phyloP scores from a whole-genome alignment of 1,140 invertebrate genomes.

The Drosophila sp. region DNA sequence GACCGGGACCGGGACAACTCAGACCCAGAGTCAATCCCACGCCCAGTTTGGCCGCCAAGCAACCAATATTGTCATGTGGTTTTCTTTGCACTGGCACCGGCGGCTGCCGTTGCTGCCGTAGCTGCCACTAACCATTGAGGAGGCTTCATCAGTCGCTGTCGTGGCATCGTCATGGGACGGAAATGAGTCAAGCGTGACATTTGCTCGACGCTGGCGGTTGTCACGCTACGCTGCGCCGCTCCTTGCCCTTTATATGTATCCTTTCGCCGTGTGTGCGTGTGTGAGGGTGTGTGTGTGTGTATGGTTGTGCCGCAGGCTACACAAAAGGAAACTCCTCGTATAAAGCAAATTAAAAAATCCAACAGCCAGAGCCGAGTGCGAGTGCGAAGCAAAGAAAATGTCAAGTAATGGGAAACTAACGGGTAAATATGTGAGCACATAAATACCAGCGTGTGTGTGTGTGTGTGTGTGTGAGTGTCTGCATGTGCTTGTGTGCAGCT shows the following conservation, averaged over 20 bases:
- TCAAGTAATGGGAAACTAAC: slow-evolving; percentile 76
- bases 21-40: slow-evolving; percentile 2
- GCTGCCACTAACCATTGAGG: slow-evolving; percentile 70
- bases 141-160: slow-evolving; percentile 52
- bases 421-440: slow-evolving; percentile 51
- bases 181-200: slow-evolving; percentile 83
- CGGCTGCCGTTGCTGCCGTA: slow-evolving; percentile 35
- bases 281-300: slow-evolving; percentile 37
- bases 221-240: slow-evolving; percentile 69
- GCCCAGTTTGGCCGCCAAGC: slow-evolving; percentile 51
- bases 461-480: slow-evolving; percentile 17
- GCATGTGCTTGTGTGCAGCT: slow-evolving; percentile 29
- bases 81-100: slow-evolving; percentile 66
- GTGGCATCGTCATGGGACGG: slow-evolving; percentile 70
- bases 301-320: slow-evolving; percentile 59
- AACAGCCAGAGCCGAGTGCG: slow-evolving; percentile 59
- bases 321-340: slow-evolving; percentile 81
- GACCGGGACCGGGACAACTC: slow-evolving; percentile 7
- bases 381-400: slow-evolving; percentile 63
- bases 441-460: slow-evolving; percentile 26
- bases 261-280: slow-evolving; percentile 32
- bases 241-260: slow-evolving; percentile 56
- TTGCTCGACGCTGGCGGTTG: slow-evolving; percentile 77
- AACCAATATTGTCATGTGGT: slow-evolving; percentile 81
- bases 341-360: slow-evolving; percentile 82